Evolutionary conservation across 1,140 invertebrate genomes (phyloP).

Genomic region (Theocolax elegans): DNA sequence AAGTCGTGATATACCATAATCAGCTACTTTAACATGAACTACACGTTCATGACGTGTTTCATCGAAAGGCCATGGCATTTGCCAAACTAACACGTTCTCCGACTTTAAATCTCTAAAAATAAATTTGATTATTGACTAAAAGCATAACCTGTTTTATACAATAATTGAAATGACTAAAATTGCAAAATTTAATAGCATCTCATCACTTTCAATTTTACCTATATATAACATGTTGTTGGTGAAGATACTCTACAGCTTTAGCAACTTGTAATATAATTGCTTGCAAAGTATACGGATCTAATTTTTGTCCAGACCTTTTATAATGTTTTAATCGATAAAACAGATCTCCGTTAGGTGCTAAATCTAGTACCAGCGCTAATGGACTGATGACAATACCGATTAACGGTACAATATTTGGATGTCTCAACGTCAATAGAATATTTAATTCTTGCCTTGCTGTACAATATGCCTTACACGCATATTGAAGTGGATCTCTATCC

Average conservation of each 20-base stretch:
- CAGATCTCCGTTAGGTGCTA: slow-evolving; percentile 92
- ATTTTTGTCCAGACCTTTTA: slow-evolving; percentile 81
- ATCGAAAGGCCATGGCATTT: slow-evolving; percentile 82
- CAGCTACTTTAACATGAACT: slow-evolving; percentile 93
- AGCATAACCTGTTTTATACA: too few relatives aligned
- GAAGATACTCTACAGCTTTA: slow-evolving; percentile 95
- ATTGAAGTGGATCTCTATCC: slow-evolving; percentile 90
- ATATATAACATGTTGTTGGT: slow-evolving; percentile 94
- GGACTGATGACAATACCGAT: slow-evolving; percentile 90
- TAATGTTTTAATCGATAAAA: slow-evolving; percentile 86
- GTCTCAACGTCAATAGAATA: slow-evolving; percentile 86
- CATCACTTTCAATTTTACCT: slow-evolving; percentile 55
- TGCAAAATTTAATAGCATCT: neutral
- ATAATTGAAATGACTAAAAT: too few relatives aligned
- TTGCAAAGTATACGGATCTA: slow-evolving; percentile 85
- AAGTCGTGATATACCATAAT: slow-evolving; percentile 94
- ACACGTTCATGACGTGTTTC: slow-evolving; percentile 67
- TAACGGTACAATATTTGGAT: slow-evolving; percentile 92
- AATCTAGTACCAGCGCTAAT: slow-evolving; percentile 88
- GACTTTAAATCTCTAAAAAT: slow-evolving; percentile 86
- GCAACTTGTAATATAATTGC: slow-evolving; percentile 90
- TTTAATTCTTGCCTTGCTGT: slow-evolving; percentile 93
- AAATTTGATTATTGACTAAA: too few relatives aligned
- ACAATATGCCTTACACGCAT: slow-evolving; percentile 94
- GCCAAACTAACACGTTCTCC: slow-evolving; percentile 98